Conservation (phyloP, 2,113 vertebrate genomes). For the Meles meles region DNA sequence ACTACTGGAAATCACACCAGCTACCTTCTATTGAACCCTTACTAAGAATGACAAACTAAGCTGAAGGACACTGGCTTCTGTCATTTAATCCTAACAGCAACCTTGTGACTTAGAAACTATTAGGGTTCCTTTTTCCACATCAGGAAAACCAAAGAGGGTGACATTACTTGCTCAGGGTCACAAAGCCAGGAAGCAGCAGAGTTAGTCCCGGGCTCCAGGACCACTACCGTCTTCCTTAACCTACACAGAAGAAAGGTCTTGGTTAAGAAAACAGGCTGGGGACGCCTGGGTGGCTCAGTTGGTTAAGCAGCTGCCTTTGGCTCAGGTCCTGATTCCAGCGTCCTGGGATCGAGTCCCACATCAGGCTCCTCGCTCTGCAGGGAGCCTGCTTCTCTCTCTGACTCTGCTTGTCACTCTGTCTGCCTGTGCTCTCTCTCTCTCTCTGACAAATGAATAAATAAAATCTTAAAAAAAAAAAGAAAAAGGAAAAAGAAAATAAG, state of each 20-base stretch:
- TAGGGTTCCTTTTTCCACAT: not conserved
- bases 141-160: not conserved
- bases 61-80: not conserved
- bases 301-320: no score
- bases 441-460: no score
- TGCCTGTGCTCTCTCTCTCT: no score
- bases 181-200: not conserved
- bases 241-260: not conserved
- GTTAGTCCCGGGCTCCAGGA: not conserved
- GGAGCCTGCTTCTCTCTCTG: no score
- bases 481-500: not conserved
- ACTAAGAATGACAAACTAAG: no score
- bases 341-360: no score
- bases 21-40: not conserved
- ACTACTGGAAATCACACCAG: not conserved
- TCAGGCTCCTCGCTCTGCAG: no score
- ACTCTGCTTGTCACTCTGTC: no score
- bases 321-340: no score
- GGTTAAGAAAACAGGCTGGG: not conserved
- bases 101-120: not conserved
- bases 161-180: not conserved
- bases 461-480: no score
- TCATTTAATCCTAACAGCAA: not conserved
- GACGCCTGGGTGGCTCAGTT: no score
- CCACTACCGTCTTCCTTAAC: not conserved